Evolutionary conservation across 2,797 vertebrate genomes (phyloP).

Genomic region (Microctenopoma steveboyesi): DNA sequence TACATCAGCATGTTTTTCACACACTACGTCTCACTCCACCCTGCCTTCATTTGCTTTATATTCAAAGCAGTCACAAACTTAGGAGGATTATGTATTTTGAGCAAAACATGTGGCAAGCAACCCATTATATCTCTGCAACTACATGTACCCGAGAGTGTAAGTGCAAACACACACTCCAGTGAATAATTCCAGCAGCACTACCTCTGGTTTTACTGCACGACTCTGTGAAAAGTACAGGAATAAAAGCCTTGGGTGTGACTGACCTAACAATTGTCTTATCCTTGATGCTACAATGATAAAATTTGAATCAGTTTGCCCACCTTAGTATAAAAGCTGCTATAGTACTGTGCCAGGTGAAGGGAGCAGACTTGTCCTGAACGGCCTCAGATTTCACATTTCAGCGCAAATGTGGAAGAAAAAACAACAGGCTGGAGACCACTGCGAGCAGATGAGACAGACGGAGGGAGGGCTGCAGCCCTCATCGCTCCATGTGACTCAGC

Average conservation of each 20-base stretch:
- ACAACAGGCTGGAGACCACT: not conserved
- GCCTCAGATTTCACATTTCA: slow-evolving; percentile 37
- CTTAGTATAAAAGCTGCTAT: slow-evolving; percentile 31
- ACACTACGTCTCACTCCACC: not conserved
- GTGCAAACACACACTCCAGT: not conserved
- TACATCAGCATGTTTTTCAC: not conserved
- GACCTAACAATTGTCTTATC: not conserved
- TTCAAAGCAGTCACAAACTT: slow-evolving; percentile 43
- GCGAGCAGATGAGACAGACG: not conserved
- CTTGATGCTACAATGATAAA: slow-evolving; percentile 11
- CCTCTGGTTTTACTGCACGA: slow-evolving; percentile 8
- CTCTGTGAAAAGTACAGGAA: slow-evolving; percentile 19
- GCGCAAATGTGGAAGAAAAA: slow-evolving; percentile 2
- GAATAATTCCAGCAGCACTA: slow-evolving; percentile 24
- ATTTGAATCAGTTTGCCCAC: slow-evolving; percentile 13
- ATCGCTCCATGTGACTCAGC: slow-evolving; percentile 65
- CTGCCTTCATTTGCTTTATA: slow-evolving; percentile 45
- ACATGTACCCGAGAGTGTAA: slow-evolving; percentile 15
- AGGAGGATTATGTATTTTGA: slow-evolving; percentile 69
- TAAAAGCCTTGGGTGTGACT: slow-evolving; percentile 2
- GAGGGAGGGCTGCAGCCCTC: slow-evolving; percentile 28
- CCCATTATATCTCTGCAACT: slow-evolving; percentile 54
- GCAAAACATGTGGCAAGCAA: slow-evolving; percentile 53
- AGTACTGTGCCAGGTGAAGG: slow-evolving; percentile 21
- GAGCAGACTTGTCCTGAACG: slow-evolving; percentile 21